Evolutionary conservation across 2,113 vertebrate species (phyloP).

Genomic region (Tragelaphus imberbis): DNA sequence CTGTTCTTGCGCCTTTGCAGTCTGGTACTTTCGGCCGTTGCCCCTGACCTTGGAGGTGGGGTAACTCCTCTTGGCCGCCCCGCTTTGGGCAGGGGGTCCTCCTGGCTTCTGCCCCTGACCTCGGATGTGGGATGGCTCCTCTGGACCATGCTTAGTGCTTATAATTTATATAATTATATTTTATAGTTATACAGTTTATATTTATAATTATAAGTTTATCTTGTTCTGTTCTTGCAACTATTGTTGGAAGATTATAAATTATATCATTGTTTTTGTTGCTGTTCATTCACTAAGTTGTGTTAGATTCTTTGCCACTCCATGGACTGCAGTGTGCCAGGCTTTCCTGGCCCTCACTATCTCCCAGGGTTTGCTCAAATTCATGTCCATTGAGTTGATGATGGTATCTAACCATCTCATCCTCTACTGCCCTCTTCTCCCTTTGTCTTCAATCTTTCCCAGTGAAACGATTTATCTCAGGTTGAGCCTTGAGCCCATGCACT

Average conservation of each 20-base stretch:
- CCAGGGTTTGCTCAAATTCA: background rate
- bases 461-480: background rate
- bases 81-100: no score
- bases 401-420: background rate
- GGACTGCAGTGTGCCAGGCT: background rate
- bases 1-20: no score
- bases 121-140: no score
- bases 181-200: no score
- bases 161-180: no score
- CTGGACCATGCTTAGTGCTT: no score
- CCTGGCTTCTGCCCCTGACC: no score
- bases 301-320: accelerated
- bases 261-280: background rate
- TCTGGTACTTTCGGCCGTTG: no score
- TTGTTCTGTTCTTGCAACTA: background rate
- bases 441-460: background rate
- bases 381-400: background rate
- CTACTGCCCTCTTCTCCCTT: background rate
- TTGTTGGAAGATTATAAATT: background rate
- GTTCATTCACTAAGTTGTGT: background rate
- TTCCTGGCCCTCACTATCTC: background rate
- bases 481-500: background rate
- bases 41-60: no score
- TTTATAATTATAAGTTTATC: background rate
- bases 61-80: no score